Conservation (phyloP, 2,888 invertebrate species). For the Rhimphoctona megacephalus region DNA sequence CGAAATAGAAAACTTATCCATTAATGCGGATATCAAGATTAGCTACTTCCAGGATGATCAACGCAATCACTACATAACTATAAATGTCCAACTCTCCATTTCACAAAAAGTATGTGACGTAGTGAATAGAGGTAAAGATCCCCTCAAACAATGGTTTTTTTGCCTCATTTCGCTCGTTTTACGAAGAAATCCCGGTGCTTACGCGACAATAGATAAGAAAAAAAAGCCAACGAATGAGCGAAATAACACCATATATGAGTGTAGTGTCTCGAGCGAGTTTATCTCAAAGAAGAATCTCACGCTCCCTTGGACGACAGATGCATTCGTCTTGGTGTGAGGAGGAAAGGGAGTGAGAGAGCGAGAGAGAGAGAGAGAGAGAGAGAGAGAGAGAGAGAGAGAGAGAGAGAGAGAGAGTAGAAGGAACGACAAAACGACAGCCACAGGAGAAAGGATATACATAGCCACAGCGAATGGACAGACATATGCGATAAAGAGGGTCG, state of each 20-base stretch:
- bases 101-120: neutral
- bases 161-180: slow-evolving; percentile 41
- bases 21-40: neutral
- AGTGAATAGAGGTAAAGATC: slow-evolving; percentile 34
- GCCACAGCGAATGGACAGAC: slow-evolving; percentile 64
- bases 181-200: slow-evolving; percentile 55
- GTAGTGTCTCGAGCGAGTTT: slow-evolving; percentile 61
- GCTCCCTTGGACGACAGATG: slow-evolving; percentile 61
- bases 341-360: slow-evolving; percentile 1
- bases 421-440: slow-evolving; percentile 37
- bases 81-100: slow-evolving; percentile 1
- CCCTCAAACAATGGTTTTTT: slow-evolving; percentile 34
- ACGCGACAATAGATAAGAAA: slow-evolving; percentile 55
- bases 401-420: slow-evolving; percentile 40
- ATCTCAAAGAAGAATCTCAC: slow-evolving; percentile 65
- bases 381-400: neutral
- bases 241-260: slow-evolving; percentile 65
- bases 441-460: slow-evolving; percentile 3
- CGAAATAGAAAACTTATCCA: neutral
- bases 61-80: slow-evolving; percentile 9
- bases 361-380: slow-evolving; percentile 38
- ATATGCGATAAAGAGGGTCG: slow-evolving; percentile 71
- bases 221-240: slow-evolving; percentile 58
- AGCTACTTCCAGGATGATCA: neutral
- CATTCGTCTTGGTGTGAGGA: slow-evolving; percentile 54